These are phyloP conservation scores for Syngnathoides biaculeatus DNA, from an alignment of 2,113 vertebrate genomes.

Conservation along the genomic window DNA sequence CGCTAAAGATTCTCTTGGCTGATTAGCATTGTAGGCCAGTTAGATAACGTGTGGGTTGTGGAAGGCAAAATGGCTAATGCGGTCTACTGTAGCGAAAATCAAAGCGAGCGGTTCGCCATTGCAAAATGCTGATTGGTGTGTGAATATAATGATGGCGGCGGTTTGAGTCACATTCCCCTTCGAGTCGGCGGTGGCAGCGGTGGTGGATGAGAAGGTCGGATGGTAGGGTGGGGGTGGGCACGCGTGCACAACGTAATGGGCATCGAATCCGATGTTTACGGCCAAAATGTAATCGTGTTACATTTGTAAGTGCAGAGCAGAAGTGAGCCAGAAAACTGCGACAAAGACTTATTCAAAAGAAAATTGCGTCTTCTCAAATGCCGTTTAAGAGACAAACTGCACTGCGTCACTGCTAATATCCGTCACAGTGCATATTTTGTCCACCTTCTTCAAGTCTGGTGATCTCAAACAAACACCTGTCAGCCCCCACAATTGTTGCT, in stretches of 20 bases:
- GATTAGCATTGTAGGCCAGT: constrained; percentile 24
- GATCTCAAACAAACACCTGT: constrained; percentile 40
- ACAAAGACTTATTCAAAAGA: constrained; percentile 1
- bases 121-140: constrained; percentile 51
- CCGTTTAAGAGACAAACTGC: constrained; percentile 3
- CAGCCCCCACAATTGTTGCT: constrained; percentile 23
- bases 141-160: constrained; percentile 27
- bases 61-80: constrained; percentile 41
- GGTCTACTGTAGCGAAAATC: constrained; percentile 43
- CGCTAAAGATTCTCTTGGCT: constrained; percentile 13
- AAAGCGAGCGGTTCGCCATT: constrained; percentile 43
- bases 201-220: background rate
- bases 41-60: constrained; percentile 34
- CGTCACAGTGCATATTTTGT: constrained; percentile 16
- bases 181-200: constrained; percentile 5
- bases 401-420: background rate
- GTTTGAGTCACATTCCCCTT: constrained; percentile 25
- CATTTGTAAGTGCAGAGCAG: constrained; percentile 12
- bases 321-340: constrained; percentile 8
- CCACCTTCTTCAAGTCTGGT: constrained; percentile 38
- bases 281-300: constrained; percentile 18
- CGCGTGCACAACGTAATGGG: constrained; percentile 18
- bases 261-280: constrained; percentile 25
- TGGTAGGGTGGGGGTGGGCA: background rate
- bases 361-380: background rate